A percentile compares a stretch with the other conserved stretches of the same genome.
These are phyloP conservation scores for Centruroides sculpturatus DNA, from an alignment of 1,140 invertebrate genomes.

Conservation along the genomic window DNA sequence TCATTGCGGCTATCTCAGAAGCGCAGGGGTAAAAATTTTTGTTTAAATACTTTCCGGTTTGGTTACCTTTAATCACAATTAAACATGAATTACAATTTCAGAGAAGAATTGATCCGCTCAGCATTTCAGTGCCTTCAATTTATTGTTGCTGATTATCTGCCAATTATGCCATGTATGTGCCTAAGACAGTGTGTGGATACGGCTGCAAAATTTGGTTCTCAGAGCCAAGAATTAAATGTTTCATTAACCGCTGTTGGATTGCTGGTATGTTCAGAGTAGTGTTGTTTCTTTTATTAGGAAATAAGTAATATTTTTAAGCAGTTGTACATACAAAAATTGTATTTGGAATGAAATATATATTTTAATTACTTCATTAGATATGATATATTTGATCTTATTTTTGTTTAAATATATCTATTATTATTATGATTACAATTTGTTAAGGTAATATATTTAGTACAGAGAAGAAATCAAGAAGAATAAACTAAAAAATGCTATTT, in stretches of 20 bases:
- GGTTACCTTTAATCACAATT: neutral
- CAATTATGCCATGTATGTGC: slow-evolving; percentile 70
- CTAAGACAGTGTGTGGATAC: slow-evolving; percentile 84
- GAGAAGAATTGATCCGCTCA: slow-evolving; percentile 77
- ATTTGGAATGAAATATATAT: too few species aligned
- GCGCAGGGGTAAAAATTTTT: slow-evolving; percentile 58
- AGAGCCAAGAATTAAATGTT: slow-evolving; percentile 94
- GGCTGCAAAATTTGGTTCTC: slow-evolving; percentile 87
- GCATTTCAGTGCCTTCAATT: slow-evolving; percentile 93
- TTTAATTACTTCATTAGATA: too few species aligned
- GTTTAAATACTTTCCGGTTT: neutral
- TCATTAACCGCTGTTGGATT: slow-evolving; percentile 93
- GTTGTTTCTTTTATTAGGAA: neutral
- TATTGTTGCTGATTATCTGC: slow-evolving; percentile 90
- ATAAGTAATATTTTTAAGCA: neutral
- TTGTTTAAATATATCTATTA: too few species aligned
- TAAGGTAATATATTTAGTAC: too few species aligned
- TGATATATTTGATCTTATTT: too few species aligned
- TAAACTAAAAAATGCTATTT: too few species aligned
- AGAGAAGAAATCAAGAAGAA: too few species aligned
- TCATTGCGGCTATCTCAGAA: slow-evolving; percentile 84
- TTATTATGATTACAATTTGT: too few species aligned
- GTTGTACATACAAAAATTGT: too few species aligned
- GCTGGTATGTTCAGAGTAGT: slow-evolving; percentile 47
- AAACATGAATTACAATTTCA: slow-evolving; percentile 26